These are phyloP conservation scores for Xanthorhoe designata DNA, from an alignment of 2,888 invertebrate species.

Conservation along the genomic window DNA sequence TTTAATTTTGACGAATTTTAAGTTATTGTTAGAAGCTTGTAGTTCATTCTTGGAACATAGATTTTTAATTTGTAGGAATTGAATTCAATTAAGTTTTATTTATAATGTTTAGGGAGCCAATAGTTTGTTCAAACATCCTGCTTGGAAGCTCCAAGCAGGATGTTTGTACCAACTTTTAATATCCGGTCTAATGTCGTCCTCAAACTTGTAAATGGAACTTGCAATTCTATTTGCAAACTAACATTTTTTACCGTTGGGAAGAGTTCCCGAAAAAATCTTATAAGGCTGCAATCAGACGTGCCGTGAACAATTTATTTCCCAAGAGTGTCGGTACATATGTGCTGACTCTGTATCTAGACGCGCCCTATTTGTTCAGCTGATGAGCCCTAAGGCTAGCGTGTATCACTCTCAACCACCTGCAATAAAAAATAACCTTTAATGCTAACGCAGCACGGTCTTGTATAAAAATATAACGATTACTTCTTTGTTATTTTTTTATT, in stretches of 20 bases:
- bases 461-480: background rate
- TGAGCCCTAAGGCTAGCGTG: constrained; percentile 57
- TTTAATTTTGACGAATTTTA: no score
- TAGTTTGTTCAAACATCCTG: no score
- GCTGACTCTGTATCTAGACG: constrained; percentile 73
- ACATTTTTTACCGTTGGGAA: constrained; percentile 43
- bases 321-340: constrained; percentile 75
- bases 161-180: constrained; percentile 27
- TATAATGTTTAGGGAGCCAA: no score
- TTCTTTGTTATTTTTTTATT: no score
- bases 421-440: constrained; percentile 11
- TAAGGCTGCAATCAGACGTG: constrained; percentile 71
- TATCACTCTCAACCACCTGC: background rate
- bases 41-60: no score
- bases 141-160: no score
- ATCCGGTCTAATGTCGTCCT: constrained; percentile 15
- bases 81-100: no score
- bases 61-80: no score
- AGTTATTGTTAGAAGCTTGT: no score
- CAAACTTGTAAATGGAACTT: constrained; percentile 23
- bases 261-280: constrained; percentile 63
- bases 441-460: background rate
- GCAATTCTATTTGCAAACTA: constrained; percentile 41
- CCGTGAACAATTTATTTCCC: constrained; percentile 80
- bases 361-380: constrained; percentile 76